Percentiles rank a stretch among this genome's conserved stretches.
Conservation (phyloP, 2,888 invertebrate genomes). For the Himalopsyche anomala region DNA sequence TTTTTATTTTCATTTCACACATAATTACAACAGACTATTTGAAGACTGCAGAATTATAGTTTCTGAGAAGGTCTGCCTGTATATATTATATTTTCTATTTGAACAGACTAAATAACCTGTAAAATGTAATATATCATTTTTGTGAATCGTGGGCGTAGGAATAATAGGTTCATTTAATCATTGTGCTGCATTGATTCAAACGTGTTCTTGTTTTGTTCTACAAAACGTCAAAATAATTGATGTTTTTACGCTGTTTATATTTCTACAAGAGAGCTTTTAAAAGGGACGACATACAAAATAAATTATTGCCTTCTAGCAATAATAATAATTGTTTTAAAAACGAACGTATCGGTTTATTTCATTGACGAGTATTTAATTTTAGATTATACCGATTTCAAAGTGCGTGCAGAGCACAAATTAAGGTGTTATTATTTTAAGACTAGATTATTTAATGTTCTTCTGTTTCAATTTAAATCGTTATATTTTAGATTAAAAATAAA, state of each 20-base stretch:
- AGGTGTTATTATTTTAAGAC: neutral
- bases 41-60: too few species aligned
- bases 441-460: neutral
- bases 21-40: too few species aligned
- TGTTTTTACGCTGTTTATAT: slow-evolving; percentile 45
- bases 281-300: slow-evolving; percentile 28
- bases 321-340: neutral
- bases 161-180: slow-evolving; percentile 43
- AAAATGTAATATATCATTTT: slow-evolving; percentile 24
- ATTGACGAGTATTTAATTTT: slow-evolving; percentile 1
- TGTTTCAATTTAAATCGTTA: neutral
- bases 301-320: slow-evolving; percentile 15
- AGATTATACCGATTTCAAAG: neutral
- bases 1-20: too few species aligned
- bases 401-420: slow-evolving; percentile 5
- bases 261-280: slow-evolving; percentile 24
- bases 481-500: neutral
- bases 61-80: too few species aligned
- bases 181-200: slow-evolving; percentile 44
- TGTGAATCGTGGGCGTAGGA: slow-evolving; percentile 40
- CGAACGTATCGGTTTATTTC: neutral
- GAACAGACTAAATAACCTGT: neutral
- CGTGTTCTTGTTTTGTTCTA: slow-evolving; percentile 41
- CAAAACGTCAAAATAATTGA: slow-evolving; percentile 44
- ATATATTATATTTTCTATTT: neutral